phyloP scores from a whole-genome alignment of 2,888 invertebrate genomes.

The Gari tellinella region DNA sequence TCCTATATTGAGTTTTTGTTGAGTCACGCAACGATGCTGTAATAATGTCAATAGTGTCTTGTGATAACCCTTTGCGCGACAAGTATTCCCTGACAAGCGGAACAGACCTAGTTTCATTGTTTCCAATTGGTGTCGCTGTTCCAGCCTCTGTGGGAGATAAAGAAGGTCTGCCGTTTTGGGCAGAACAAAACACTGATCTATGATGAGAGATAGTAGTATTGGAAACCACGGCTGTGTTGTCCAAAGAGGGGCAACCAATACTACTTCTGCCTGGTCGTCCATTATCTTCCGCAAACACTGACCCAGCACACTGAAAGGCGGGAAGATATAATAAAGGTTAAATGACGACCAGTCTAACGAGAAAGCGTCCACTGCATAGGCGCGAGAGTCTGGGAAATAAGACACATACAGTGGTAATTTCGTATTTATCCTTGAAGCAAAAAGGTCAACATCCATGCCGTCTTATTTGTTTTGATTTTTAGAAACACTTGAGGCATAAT shows the following conservation, averaged over 20 bases:
- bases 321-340: constrained; percentile 13
- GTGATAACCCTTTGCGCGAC: constrained; percentile 9
- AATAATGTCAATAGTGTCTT: constrained; percentile 1
- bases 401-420: constrained; percentile 19
- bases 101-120: constrained; percentile 6
- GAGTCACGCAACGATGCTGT: constrained; percentile 6
- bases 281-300: neutral
- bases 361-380: constrained; percentile 22
- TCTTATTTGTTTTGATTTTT: constrained; percentile 9
- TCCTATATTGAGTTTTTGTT: constrained; percentile 27
- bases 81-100: constrained; percentile 16
- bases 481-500: constrained; percentile 12
- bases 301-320: constrained; percentile 18
- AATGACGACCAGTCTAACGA: constrained; percentile 9
- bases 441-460: constrained; percentile 29
- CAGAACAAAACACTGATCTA: constrained; percentile 6
- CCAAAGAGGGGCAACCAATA: constrained; percentile 31
- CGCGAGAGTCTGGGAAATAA: constrained; percentile 1
- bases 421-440: constrained; percentile 36
- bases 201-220: constrained; percentile 11
- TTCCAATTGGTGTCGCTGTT: constrained; percentile 1
- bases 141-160: neutral
- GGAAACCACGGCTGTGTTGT: constrained; percentile 35
- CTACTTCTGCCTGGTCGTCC: neutral
- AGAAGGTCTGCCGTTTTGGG: constrained; percentile 4